Conservation (phyloP, 2,888 invertebrate species). For the Chymomyza amoena region DNA sequence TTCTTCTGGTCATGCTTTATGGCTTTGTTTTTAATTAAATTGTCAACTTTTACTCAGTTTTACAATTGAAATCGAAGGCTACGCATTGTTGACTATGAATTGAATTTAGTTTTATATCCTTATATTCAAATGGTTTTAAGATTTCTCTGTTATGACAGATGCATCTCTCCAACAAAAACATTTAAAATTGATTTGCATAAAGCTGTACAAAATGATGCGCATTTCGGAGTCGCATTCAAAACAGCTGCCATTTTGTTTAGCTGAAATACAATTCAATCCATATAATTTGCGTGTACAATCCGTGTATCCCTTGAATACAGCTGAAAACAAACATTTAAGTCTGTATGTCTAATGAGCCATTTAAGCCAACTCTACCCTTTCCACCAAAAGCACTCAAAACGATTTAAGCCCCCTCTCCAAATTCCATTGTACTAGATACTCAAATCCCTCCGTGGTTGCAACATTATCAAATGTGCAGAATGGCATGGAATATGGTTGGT, state of each 20-base stretch:
- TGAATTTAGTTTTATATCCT: conserved; percentile 40
- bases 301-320: not conserved
- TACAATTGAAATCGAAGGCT: conserved; percentile 25
- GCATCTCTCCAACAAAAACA: not conserved
- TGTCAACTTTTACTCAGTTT: conserved; percentile 40
- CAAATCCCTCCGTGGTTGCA: not conserved
- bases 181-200: not conserved
- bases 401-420: not conserved
- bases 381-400: not conserved
- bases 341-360: conserved; percentile 55
- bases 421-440: not conserved
- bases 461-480: not conserved
- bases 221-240: conserved; percentile 29
- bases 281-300: not conserved
- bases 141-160: not conserved
- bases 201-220: conserved; percentile 31
- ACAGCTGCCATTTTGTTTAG: conserved; percentile 24
- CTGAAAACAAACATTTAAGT: not conserved
- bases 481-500: not conserved
- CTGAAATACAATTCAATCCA: not conserved
- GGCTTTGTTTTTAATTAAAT: conserved; percentile 60
- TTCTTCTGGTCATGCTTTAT: conserved; percentile 24
- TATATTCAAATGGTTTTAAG: not conserved
- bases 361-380: conserved; percentile 10
- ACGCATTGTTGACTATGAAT: conserved; percentile 62